Evolutionary conservation across 1,140 invertebrate species (phyloP), one percentile per base, ranked within the genome.

Genomic region (Plutomurus gul): DNA sequence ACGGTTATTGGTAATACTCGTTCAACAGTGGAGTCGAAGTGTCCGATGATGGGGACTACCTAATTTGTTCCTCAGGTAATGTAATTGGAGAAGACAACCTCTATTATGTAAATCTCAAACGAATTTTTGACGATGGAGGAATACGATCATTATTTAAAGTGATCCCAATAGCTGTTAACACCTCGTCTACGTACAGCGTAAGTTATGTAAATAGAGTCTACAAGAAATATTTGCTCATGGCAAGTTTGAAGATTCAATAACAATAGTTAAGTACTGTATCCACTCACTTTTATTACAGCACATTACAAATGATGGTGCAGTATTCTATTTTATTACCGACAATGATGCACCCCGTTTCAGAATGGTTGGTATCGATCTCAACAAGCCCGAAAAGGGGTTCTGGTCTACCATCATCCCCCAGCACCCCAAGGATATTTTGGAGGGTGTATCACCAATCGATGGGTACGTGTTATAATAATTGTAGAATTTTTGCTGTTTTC

Each of bases 361-460:
- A 56, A 22, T 81, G 20, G 18, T 78, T 37, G 40, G 70, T 22
- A 65, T 81, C 13, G 76, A 81, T 22, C 25, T 81, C 30, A 49
- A 33, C 22, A 51, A 27, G 1, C 70, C 46, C 4, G 20, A 39
- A n/a, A 49, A 56, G 39, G 37, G 78, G 43, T 77, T 73, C 46
- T 65, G 56, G 40, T 30, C 51, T 8, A 49, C 65, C 16, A 93
- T 81, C 16, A 51, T 81, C n/a, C 27, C 27, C 22, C 70, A 81
- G 60, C 86, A 99, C 86, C 86, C 90, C 13, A 91, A 91, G 60
- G 92, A 97, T 87, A 96, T 98, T 1, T 86, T 99, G 20, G 93
- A 97, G 85, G 96, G 94, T 93, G 94, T 91, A 0, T 87, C 88
- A 5, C 92, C 93, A 83, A 94, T 97, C 1, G 91, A 95, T 86